phyloP scores from a whole-genome alignment of 2,113 vertebrate species.

The Saimiri boliviensis region DNA sequence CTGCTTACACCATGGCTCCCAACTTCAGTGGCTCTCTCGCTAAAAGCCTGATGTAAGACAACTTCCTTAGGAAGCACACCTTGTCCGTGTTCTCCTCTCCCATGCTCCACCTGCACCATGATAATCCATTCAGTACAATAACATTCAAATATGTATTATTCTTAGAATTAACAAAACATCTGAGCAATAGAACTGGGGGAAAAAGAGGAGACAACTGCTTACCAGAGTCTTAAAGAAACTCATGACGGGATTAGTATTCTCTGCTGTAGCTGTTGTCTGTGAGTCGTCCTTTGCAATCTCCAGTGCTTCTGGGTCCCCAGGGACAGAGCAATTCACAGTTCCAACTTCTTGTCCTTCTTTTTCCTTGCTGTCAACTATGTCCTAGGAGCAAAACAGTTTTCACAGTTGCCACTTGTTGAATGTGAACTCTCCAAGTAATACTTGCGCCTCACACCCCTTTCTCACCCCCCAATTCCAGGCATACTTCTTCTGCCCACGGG shows the following conservation, averaged over 20 bases:
- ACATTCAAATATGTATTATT: background rate
- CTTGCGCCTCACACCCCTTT: constrained; percentile 76
- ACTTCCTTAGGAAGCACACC: background rate
- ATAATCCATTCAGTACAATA: fast-evolving
- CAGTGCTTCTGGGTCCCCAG: constrained; percentile 52
- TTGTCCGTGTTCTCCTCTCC: background rate
- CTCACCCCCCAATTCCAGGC: constrained; percentile 85
- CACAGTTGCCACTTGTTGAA: constrained; percentile 70
- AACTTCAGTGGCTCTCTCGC: background rate
- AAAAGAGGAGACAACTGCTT: constrained; percentile 77
- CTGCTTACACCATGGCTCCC: background rate
- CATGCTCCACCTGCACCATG: fast-evolving
- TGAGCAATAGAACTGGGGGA: background rate
- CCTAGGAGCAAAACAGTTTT: constrained; percentile 77
- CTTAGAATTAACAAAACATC: background rate
- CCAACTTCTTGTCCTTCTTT: constrained; percentile 48
- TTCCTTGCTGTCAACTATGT: constrained; percentile 76
- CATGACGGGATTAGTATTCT: constrained; percentile 92
- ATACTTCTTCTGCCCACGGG: constrained; percentile 86
- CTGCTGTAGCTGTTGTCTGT: constrained; percentile 69
- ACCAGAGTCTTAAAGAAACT: constrained; percentile 98
- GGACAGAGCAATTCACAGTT: background rate
- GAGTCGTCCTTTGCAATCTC: constrained; percentile 70
- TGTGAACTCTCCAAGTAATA: constrained; percentile 68
- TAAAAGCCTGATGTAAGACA: background rate